Conservation (phyloP, 2,888 invertebrate genomes). For the Agrochola macilenta region DNA sequence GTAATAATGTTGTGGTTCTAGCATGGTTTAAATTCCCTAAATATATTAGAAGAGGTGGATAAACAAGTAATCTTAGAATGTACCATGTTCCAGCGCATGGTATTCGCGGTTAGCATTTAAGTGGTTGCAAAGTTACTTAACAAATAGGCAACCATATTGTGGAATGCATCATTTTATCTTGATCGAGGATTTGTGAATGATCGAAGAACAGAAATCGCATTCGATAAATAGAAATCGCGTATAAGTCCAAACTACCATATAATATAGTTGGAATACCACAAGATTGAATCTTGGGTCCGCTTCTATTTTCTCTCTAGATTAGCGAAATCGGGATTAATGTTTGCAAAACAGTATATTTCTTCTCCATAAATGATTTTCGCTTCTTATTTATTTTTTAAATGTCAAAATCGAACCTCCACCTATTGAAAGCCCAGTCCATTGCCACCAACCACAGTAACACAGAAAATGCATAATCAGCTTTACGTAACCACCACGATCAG, state of each 20-base stretch:
- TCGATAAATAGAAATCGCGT: neutral
- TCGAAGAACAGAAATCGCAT: neutral
- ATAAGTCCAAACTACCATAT: neutral
- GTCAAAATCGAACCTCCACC: conserved; percentile 19
- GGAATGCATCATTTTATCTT: neutral
- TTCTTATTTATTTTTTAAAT: neutral
- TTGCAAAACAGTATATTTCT: too few relatives aligned
- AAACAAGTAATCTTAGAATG: neutral
- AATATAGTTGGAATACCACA: conserved; percentile 3
- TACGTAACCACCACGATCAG: conserved; percentile 82
- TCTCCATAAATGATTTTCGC: neutral
- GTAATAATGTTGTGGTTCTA: neutral
- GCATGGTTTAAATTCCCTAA: neutral
- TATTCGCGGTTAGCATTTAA: neutral
- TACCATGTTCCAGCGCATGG: neutral
- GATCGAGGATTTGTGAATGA: neutral
- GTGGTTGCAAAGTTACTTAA: neutral
- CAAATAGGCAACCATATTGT: neutral
- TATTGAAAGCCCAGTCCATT: neutral
- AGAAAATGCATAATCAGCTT: conserved; percentile 84
- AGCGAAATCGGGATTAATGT: neutral
- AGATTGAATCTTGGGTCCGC: neutral
- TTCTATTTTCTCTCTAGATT: neutral
- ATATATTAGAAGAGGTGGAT: neutral
- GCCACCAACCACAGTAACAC: conserved; percentile 37